These are phyloP conservation scores for Leucophora obtusa DNA, from an alignment of 2,888 invertebrate genomes.

Conservation along the genomic window DNA sequence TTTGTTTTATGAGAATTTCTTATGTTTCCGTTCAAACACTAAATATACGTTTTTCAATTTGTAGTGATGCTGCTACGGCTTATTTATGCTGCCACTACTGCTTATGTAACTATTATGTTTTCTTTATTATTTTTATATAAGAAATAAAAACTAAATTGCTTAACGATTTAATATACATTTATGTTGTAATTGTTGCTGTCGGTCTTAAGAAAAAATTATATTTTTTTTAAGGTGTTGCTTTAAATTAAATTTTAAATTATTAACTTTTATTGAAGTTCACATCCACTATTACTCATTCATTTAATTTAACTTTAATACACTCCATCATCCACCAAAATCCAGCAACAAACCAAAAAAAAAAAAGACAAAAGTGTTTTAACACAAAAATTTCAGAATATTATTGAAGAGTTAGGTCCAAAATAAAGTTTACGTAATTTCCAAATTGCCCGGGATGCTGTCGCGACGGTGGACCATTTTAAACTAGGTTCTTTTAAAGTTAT, in stretches of 20 bases:
- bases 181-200: neutral
- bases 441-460: slow-evolving; percentile 75
- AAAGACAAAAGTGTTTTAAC: slow-evolving; percentile 47
- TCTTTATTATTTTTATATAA: neutral
- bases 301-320: neutral
- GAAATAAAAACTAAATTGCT: slow-evolving; percentile 20
- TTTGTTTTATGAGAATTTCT: neutral
- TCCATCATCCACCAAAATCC: neutral
- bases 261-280: neutral
- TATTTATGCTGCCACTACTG: neutral
- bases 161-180: neutral
- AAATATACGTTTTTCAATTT: neutral
- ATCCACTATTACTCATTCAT: neutral
- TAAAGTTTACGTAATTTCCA: slow-evolving; percentile 63
- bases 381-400: slow-evolving; percentile 55
- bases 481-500: slow-evolving; percentile 70
- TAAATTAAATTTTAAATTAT: slow-evolving; percentile 9
- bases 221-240: slow-evolving; percentile 6
- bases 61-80: neutral
- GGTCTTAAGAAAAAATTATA: neutral
- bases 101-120: slow-evolving; percentile 9
- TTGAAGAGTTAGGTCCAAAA: slow-evolving; percentile 48
- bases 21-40: neutral
- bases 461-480: slow-evolving; percentile 78
- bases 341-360: slow-evolving; percentile 12